Evolutionary conservation across 2,888 invertebrate species (phyloP), one percentile per base, ranked within the genome.

Genomic region (Stenichneumon culpator): DNA sequence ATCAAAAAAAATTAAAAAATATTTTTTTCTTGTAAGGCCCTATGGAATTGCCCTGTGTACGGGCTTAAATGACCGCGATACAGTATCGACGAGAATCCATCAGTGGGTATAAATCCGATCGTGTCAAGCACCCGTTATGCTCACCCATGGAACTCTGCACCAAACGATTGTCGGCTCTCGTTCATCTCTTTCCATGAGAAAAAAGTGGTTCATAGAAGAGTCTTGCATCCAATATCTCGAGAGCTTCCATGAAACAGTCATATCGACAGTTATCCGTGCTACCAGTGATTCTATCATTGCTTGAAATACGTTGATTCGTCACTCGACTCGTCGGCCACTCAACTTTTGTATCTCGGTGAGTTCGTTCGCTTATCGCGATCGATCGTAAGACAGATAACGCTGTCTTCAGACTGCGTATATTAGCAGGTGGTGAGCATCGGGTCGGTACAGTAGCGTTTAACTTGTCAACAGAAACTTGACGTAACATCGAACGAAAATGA

Each of bases 381-480:
- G 50, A 19, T 32, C 16, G 65, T 32, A 75, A 65, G 47, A 14
- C 19, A 50, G 63, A 63, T 74, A 74, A 74, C 0, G 19, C 36
- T 1, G 72, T 16, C 39, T 52, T 7, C 3, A 14, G 36, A 5
- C 4, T 52, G 36, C n/a, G 22, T 67, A 73, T 79, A 79, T 65
- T 0, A 44, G 44, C 25, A 67, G 65, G 36, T 54, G 52, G 9
- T n/a, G 11, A 67, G 67, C 4, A 6, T 54, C 14, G 14, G 28
- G 9, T 67, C 7, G 54, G 22, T 44, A 54, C 72, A 54, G 72
- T 57, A 19, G 22, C 19, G 39, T 6, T 39, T 25, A 22, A 28
- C 16, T 32, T 63, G 39, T 7, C n/a, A 16, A 11, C 14, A n/a
- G 9, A 65, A 19, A 44, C 7, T 2, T 16, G 47, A n/a, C 44